phyloP scores from a whole-genome alignment of 2,113 vertebrate species.

The Kryptolebias marmoratus region DNA sequence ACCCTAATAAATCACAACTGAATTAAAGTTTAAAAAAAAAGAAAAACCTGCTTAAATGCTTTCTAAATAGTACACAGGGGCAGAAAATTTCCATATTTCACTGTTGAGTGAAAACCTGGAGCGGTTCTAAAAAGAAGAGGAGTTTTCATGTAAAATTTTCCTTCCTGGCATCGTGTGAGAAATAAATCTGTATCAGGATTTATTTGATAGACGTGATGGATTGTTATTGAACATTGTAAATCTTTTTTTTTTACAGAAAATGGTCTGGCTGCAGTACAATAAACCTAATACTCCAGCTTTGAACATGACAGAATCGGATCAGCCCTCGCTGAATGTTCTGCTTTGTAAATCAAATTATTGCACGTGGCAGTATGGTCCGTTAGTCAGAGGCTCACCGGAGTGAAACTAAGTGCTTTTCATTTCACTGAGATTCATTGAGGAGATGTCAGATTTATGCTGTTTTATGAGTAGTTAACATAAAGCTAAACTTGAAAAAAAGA shows the following conservation, averaged over 20 bases:
- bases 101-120: conserved; percentile 42
- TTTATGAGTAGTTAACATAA: conserved; percentile 34
- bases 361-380: conserved; percentile 42
- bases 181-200: conserved; percentile 50
- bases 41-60: conserved; percentile 39
- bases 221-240: conserved; percentile 46
- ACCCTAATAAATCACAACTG: conserved; percentile 28
- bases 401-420: conserved; percentile 38
- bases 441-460: conserved; percentile 29
- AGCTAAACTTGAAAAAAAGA: conserved; percentile 24
- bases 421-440: conserved; percentile 36
- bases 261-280: conserved; percentile 42
- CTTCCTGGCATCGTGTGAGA: conserved; percentile 55
- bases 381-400: conserved; percentile 24
- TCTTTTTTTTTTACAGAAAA: conserved; percentile 22
- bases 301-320: conserved; percentile 55
- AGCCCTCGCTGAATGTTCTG: conserved; percentile 59
- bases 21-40: conserved; percentile 26
- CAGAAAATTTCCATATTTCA: conserved; percentile 45
- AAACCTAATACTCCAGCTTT: conserved; percentile 38
- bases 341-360: conserved; percentile 63
- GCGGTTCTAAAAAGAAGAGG: conserved; percentile 16
- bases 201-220: conserved; percentile 47
- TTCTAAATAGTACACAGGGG: conserved; percentile 11
- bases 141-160: conserved; percentile 54